Evolutionary conservation across 2,888 invertebrate genomes (phyloP), one percentile per base, ranked within the genome.

Genomic region (Gastrophysa polygoni): DNA sequence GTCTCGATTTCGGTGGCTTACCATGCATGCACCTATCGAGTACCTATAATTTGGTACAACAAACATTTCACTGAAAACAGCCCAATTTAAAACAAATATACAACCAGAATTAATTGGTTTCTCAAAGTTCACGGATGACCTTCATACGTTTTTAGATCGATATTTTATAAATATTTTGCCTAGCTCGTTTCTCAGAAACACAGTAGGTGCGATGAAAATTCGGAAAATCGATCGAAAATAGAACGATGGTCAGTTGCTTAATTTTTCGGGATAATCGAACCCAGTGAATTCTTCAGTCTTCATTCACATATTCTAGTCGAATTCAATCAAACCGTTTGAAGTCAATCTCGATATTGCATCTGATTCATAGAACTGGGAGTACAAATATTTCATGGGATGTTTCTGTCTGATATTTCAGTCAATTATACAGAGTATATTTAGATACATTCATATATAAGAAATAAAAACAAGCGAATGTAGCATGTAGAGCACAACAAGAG

Each of bases 391-490:
- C 14, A 38, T 38, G 38, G 11, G 38, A 38, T 38, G 38, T 38
- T 38, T 38, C 38, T 10, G 38, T 38, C 38, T 38, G 38, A 38
- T 38, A 38, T 38, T 38, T 38, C 14, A 38, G 57, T 57, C 57
- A 50, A 50, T 57, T 57, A 38, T 48, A 29, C 18, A 20, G 38
- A 43, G 43, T 57, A 57, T 57, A 57, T 57, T 57, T 57, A 57
- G 57, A 47, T 57, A 57, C 57, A 57, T 57, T 57, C 57, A 57
- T 57, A 34, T 38, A 50, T 17, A 21, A 57, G 50, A 50, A 50
- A 57, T 57, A 57, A 57, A 57, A 57, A 57, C 57, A 57, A 57
- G 50, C 50, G 43, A 57, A 49, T 57, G 57, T 57, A 57, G 57
- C 57, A 57, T 50, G 57, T 43, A 32, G 43, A 57, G 50, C 34